Evolutionary conservation across 2,888 invertebrate species (phyloP), one percentile per base, ranked within the genome.

Genomic region (Opisthograptis luteolata): DNA sequence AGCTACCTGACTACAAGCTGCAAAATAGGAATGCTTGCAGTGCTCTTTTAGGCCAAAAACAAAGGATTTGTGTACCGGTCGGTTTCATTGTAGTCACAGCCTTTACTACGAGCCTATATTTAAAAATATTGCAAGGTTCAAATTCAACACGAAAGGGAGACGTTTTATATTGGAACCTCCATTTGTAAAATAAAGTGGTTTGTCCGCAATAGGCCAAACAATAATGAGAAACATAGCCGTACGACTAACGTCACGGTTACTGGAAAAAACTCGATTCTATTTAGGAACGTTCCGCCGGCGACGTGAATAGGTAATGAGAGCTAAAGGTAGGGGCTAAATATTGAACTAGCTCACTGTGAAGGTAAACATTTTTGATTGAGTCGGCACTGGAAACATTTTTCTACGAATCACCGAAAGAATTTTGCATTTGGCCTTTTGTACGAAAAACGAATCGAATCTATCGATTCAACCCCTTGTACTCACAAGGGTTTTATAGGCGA

Each of bases 311-410:
- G 59, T 67, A 70, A 68, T 68, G 62, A 56, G 51, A 62, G 53
- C 52, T 58, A 48, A 60, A 56, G 63, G 75, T 67, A 67, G 68
- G 69, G 70, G 73, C 68, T 66, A 70, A 73, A 79, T 78, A 80
- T 81, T 79, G 76, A 72, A 66, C 72, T 62, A 64, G 74, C 70
- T 70, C 63, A 68, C 66, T 71, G 64, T 59, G 61, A 61, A 58
- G 72, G 81, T 81, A 84, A 84, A 84, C 75, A 82, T 80, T 79
- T 83, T 82, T 81, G 80, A 82, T 84, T 79, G 76, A 78, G 69
- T 67, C 67, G 51, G 68, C 65, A 68, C 69, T 63, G 46, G 54
- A 66, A 64, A 66, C 64, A 61, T 69, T 73, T 73, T 66, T 63
- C 68, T 71, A 58, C 62, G 66, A 70, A 65, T 65, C 53, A 58